These are phyloP conservation scores for Cataglyphis altisquamis DNA, from an alignment of 2,888 invertebrate genomes.

Conservation along the genomic window DNA sequence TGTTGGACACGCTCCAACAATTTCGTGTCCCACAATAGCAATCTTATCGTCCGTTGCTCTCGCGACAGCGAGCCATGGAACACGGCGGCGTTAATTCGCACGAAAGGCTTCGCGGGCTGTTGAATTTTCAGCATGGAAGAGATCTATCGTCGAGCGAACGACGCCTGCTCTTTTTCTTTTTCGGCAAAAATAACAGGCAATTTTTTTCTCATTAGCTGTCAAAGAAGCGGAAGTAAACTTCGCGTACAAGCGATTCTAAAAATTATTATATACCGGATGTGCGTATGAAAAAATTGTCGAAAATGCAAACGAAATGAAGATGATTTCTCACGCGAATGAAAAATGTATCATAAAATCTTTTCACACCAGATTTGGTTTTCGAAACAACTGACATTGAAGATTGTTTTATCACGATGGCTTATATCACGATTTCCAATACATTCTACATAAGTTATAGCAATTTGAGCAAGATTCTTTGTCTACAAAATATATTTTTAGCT, in stretches of 20 bases:
- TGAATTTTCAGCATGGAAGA: constrained; percentile 20
- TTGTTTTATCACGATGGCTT: background rate
- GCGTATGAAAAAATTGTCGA: background rate
- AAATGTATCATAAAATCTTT: background rate
- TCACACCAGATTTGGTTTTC: background rate
- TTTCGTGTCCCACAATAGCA: constrained; percentile 52
- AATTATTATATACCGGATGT: background rate
- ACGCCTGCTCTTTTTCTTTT: background rate
- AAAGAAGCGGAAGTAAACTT: background rate
- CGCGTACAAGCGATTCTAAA: background rate
- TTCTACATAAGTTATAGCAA: background rate
- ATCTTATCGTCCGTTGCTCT: constrained; percentile 55
- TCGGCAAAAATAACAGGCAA: constrained; percentile 16
- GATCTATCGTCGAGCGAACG: background rate
- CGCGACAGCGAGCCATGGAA: constrained; percentile 26
- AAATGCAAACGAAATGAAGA: background rate
- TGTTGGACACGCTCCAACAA: constrained; percentile 49
- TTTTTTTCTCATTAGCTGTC: background rate
- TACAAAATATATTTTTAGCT: constrained; percentile 4
- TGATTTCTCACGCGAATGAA: background rate
- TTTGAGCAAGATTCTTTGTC: background rate
- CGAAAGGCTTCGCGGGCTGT: constrained; percentile 36
- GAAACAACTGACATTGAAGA: background rate
- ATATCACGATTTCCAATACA: background rate
- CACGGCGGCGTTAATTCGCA: constrained; percentile 29